Evolutionary conservation across 2,888 invertebrate genomes (phyloP), one percentile per base, ranked within the genome.

Genomic region (Lithophane ornitopus): DNA sequence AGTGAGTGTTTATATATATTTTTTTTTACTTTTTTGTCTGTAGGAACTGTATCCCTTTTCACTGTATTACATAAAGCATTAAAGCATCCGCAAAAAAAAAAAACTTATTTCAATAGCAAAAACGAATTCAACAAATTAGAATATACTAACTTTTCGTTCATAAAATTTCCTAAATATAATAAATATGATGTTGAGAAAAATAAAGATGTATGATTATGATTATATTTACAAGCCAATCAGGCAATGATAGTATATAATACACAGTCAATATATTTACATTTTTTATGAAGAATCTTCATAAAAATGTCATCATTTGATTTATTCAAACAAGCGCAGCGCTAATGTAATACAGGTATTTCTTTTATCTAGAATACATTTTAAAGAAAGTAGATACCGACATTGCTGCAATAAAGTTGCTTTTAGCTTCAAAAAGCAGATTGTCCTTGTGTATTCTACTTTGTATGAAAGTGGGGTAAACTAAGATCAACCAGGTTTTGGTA

Each of bases 401-500:
- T 65, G 56, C 69, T 63, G 28, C 70, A 71, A 70, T 65, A 44
- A 34, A 34, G n/a, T 59, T 63, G 28, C 22, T 14, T 70, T 49
- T 59, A 69, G 59, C 66, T 78, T 39, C 62, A 68, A 71, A 80
- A 70, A 46, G 41, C 63, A 59, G 46, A 69, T 54, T 69, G 59
- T 62, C 41, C 49, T 73, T 41, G 49, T 83, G 59, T 58, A 56
- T 63, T 79, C 61, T 74, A 66, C 76, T 80, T 84, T 70, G 71
- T 84, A 63, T 54, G 16, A 70, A 85, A 85, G 58, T 74, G 34
- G 79, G 70, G 44, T 82, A 72, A 74, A 79, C 69, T 58, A 63
- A 76, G 83, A 72, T 82, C 75, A 68, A 70, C 44, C 41, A 14
- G 58, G 3, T 73, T 78, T 82, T 84, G 83, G 80, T 65, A n/a